Base-by-base conservation (phyloP, 2,113 vertebrate genomes). In the Heterotis niloticus region DNA sequence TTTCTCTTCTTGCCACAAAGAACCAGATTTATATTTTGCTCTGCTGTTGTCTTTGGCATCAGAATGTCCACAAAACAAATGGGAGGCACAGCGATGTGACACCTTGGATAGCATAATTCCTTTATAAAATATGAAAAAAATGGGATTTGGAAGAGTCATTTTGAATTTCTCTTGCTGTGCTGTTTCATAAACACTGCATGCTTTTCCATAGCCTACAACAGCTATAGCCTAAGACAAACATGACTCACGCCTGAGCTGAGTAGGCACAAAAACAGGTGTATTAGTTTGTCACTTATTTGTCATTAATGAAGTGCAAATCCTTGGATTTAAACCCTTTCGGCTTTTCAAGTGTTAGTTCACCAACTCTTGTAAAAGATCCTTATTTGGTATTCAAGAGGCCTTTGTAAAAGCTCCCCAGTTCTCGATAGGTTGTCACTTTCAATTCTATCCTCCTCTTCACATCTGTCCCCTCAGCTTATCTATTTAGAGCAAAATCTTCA, bases 11-110 rank as follows among this genome's bases (percentile, higher is more conserved):
- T 76, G 80, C 85, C 78, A 78, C 84, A 71, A 52, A 66, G 62
- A 17, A 28, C 34, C 57, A 44, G 60, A 84, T 84, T 84, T 81
- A 82, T 81, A 78, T 84, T 77, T 62, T 60, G 20, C 76, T 17
- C 20, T 56, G 70, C 70, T 87, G 81, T 84, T 82, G 78, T 75
- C 62, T 66, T 84, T 83, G 85, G 80, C 83, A 75, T 34, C 23
- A 4, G 51, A 80, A 76, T 28, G 77, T 78, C 71, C 72, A 52
- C 57, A 78, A 73, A 80, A 79, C 69, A 64, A 62, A 76, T 34
- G 52, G 18, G 72, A 77, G 81, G 80, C 69, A 62, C 68, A 54
- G 62, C 29, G 67, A 73, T 78, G 60, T 29, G 69, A 75, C 44
- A 65, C 54, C 75, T 24, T 80, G 57, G 66, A 78, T 65, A 26